phyloP scores from a whole-genome alignment of 2,113 vertebrate species.

The Mus musculus region DNA sequence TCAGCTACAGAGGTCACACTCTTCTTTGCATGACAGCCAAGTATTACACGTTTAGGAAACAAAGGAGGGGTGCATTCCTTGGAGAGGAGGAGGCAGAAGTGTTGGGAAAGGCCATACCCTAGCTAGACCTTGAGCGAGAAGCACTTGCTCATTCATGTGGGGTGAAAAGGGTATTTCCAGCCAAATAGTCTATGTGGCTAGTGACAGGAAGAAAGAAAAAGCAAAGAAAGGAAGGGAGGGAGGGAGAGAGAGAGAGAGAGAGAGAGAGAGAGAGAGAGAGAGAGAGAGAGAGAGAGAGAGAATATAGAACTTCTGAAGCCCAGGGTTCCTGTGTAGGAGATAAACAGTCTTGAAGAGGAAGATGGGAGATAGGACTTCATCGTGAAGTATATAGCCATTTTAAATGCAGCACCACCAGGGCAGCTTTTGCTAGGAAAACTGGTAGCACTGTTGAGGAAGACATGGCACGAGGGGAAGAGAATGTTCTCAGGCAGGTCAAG shows the following conservation, averaged over 20 bases:
- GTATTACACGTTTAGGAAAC: not conserved
- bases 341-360: accelerated
- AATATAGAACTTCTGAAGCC: not conserved
- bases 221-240: not conserved
- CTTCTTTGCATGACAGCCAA: not conserved
- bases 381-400: not conserved
- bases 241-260: not conserved
- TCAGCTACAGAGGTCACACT: not conserved
- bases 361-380: not conserved
- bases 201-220: not conserved
- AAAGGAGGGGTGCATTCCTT: slow-evolving; percentile 1
- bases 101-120: not conserved
- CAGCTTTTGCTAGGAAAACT: slow-evolving; percentile 19
- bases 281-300: not conserved
- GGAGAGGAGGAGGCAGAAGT: not conserved
- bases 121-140: not conserved
- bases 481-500: not conserved
- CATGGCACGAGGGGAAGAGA: not conserved
- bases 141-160: not conserved
- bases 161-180: slow-evolving; percentile 3
- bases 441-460: not conserved
- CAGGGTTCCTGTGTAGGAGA: not conserved
- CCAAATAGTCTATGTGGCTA: not conserved
- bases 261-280: not conserved
- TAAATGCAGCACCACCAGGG: not conserved